Evolutionary conservation across 2,888 invertebrate genomes (phyloP), one percentile per base, ranked within the genome.

Genomic region (Rhingia rostrata): DNA sequence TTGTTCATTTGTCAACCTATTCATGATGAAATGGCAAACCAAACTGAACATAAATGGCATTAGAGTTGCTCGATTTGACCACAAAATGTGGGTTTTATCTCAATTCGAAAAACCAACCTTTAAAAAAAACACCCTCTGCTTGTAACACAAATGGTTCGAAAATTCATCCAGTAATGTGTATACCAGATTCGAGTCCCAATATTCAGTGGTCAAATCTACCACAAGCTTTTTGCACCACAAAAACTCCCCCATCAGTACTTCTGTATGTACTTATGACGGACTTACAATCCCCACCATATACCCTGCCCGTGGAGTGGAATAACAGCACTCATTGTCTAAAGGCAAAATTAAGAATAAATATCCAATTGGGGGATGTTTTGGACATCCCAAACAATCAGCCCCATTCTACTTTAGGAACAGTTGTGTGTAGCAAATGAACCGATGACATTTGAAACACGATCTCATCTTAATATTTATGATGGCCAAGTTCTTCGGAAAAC

Each of bases 401-500:
- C 39, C 22, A 22, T 22, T 2, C 22, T 22, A 22, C 49, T 33
- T 43, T 63, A 49, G 49, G 33, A 58, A 56, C 54, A 69, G 22
- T 56, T 73, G 39, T 58, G 54, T 35, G 49, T 41, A 54, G 41
- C 14, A 22, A 61, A 49, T 45, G 56, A 81, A 69, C 63, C 45
- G 75, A 32, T 45, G 56, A 73, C 54, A 66, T 74, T 81, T 58
- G 43, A 7, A 67, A 61, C 33, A 33, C 54, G 60, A 54, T 32
- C 45, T 61, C 61, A 61, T 67, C 61, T 79, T 66, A 60, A 60
- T 72, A 79, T 72, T 79, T 66, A 67, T 67, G 54, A 49, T 37
- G 12, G 22, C 35, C 47, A 64, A 33, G 37, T 51, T 45, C 60
- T 60, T 43, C 45, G 7, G n/a, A 37, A 43, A 58, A 41, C 47